Evolutionary conservation across 2,888 invertebrate genomes (phyloP), one percentile per base, ranked within the genome.

Genomic region (Tineola bisselliella): DNA sequence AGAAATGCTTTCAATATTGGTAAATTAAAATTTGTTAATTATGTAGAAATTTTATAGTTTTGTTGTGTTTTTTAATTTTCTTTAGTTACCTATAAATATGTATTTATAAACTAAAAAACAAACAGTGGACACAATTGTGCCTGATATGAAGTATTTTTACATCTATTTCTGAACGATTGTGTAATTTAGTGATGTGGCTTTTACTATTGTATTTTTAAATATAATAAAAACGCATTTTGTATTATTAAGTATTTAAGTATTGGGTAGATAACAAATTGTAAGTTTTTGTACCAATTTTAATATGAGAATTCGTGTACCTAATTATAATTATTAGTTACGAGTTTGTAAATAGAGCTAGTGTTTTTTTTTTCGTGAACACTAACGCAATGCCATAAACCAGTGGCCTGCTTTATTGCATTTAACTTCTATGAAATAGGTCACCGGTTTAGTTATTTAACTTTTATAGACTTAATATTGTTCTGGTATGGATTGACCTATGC

Each of bases 231-330:
- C 75, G 79, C 79, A 81, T 83, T 84, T 58, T 86, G 83, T 84
- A 84, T 82, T 81, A 83, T 75, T 79, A 75, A 73, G 68, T 78
- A 73, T 80, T 78, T n/a, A 48, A 48, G 48, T 13, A 13, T 15
- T 10, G n/a, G 38, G 3, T 58, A 58, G 58, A 33, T 58, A 58
- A 58, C 58, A 58, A 84, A 83, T 77, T 84, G 86, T 86, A 86
- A 84, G 84, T 86, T 62, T 87, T 87, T 86, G 84, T 87, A 87
- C 87, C 77, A 60, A 80, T 83, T 86, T 87, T 84, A 84, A 81
- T 86, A 87, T 82, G 73, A 73, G 82, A 84, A 82, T 81, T 84
- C 81, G 74, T 84, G 84, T 87, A 86, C 82, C 84, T 86, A 81
- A 80, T 79, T 43, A 59, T 60, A 38, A 44, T 19, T 44, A 25